These are phyloP conservation scores for Edolisoma coerulescens DNA, from an alignment of 2,113 vertebrate species.

Conservation along the genomic window DNA sequence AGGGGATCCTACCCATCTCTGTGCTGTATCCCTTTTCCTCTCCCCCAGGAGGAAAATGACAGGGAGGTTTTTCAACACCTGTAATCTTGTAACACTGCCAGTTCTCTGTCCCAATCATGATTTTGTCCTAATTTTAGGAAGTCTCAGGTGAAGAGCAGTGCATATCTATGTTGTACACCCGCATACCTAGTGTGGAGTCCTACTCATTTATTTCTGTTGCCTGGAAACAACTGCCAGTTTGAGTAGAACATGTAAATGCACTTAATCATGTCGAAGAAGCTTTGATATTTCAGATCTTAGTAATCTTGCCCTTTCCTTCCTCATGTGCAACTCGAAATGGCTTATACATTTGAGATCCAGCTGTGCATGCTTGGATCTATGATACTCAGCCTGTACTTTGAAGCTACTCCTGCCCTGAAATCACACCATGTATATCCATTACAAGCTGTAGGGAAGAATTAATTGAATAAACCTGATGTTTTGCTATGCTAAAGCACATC, in stretches of 20 bases:
- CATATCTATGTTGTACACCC: not conserved
- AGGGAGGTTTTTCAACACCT: not conserved
- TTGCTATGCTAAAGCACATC: not conserved
- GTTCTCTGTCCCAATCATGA: not conserved
- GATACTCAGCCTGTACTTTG: not conserved
- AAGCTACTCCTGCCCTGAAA: slow-evolving; percentile 27
- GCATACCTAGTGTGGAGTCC: not conserved
- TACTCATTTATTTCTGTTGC: not conserved
- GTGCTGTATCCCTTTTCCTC: not conserved
- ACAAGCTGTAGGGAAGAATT: slow-evolving; percentile 15
- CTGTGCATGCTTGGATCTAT: slow-evolving; percentile 8
- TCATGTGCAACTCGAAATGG: not conserved
- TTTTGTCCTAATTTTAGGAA: not conserved
- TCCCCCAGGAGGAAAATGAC: not conserved
- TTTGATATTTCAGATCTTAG: not conserved
- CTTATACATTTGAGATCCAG: slow-evolving; percentile 24
- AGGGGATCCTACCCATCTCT: not conserved
- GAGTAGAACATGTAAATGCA: not conserved
- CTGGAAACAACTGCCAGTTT: not conserved
- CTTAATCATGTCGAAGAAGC: not conserved
- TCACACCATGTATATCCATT: slow-evolving; percentile 32
- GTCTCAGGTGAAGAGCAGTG: not conserved
- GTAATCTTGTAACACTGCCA: not conserved
- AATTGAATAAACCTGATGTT: slow-evolving; percentile 1
- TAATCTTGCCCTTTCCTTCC: not conserved